Base-by-base conservation (phyloP, 2,888 invertebrate species). In the Hecatera dysodea region DNA sequence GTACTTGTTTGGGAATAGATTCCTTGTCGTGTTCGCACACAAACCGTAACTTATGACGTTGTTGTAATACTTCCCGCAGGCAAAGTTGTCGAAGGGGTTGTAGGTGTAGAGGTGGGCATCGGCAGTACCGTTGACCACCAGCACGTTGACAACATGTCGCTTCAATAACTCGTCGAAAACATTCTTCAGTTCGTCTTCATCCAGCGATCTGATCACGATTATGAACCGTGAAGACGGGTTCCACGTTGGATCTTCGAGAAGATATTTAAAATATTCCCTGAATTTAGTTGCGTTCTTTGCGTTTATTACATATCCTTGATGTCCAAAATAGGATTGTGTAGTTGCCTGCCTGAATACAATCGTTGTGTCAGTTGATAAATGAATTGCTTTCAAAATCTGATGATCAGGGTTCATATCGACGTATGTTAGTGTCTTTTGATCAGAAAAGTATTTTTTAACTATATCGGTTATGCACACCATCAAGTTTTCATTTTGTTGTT, bases 1-100 rank as follows among this genome's bases (percentile, higher is more conserved):
- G 1, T 86, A 65, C 82, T 91, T 92, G 8, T 83, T 33, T 15
- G 87, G 86, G 70, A 84, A 91, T 9, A 91, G 74, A 56, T 86
- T 52, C 2, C 66, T 56, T 1, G 73, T 71, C 17, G 70, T 39
- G 7, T 74, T 55, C 15, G 67, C 67, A 75, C 93, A 93, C 68
- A 87, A 82, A 19, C 93, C 93, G 4, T 85, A 81, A 46, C 84
- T 75, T 29, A 89, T 90, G 8, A 93, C 74, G 53, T 77, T 75
- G 9, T 83, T 80, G 66, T 89, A 93, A 61, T 87, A 86, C 64
- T 86, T 89, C 6, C 94, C 93, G 68, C 93, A 93, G 0, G 88
- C 89, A 52, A 86, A 90, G 66, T 92, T 90, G 61, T 91, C 89
- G 48, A 85, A 93, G 1, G 93, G 92, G 72, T 93, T 90, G 72